Conservation (phyloP, 2,797 vertebrate genomes). For the Myripristis jacobus region DNA sequence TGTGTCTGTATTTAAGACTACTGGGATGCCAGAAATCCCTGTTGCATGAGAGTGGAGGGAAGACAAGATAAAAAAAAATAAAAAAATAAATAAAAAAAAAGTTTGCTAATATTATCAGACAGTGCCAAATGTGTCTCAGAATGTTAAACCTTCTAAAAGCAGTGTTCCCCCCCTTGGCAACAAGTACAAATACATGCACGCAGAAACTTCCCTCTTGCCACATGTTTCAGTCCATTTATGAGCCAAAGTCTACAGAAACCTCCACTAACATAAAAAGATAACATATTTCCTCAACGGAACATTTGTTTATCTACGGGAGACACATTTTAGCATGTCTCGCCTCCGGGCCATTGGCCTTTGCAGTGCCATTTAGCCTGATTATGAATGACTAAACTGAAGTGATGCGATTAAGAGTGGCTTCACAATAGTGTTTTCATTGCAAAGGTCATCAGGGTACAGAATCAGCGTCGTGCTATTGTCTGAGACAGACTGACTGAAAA, state of each 20-base stretch:
- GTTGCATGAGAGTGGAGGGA: constrained; percentile 62
- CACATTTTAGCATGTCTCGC: constrained; percentile 56
- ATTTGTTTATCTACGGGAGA: constrained; percentile 62
- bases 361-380: constrained; percentile 55
- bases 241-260: constrained; percentile 20
- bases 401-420: constrained; percentile 66
- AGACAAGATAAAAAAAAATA: constrained; percentile 56
- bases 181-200: constrained; percentile 5
- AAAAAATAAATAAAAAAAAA: constrained; percentile 50
- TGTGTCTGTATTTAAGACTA: constrained; percentile 66
- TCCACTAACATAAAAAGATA: constrained; percentile 30
- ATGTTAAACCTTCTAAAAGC: constrained; percentile 50
- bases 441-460: constrained; percentile 70
- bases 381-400: constrained; percentile 65
- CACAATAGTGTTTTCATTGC: constrained; percentile 70
- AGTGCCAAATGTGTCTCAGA: constrained; percentile 56
- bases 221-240: constrained; percentile 36
- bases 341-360: constrained; percentile 51
- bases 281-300: constrained; percentile 28
- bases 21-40: constrained; percentile 60
- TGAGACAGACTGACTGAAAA: constrained; percentile 42
- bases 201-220: constrained; percentile 26
- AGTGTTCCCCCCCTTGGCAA: constrained; percentile 9
- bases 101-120: constrained; percentile 47
- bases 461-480: constrained; percentile 65